These are phyloP conservation scores for Noctilio leporinus DNA, from an alignment of 2,113 vertebrate genomes.

Conservation along the genomic window DNA sequence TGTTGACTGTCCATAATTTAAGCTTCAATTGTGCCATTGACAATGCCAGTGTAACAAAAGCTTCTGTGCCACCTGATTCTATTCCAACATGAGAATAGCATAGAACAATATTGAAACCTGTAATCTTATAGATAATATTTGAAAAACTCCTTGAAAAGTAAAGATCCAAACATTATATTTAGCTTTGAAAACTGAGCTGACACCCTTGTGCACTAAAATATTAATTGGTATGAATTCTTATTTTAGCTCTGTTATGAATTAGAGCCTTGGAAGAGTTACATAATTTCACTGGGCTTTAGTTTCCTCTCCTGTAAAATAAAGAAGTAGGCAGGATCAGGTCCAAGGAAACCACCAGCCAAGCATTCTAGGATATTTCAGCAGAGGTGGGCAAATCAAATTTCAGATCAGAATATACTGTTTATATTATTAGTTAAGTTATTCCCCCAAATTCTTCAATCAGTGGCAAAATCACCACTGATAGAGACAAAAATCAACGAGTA, in stretches of 20 bases:
- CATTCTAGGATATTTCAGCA: background rate
- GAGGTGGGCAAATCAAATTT: background rate
- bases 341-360: background rate
- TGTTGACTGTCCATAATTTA: conserved; percentile 5
- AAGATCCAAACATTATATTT: conserved; percentile 52
- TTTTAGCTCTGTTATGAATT: conserved; percentile 29
- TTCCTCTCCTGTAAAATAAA: conserved; percentile 8
- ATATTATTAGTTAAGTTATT: background rate
- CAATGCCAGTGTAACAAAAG: conserved; percentile 59
- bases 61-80: conserved; percentile 37
- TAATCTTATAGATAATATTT: conserved; percentile 45
- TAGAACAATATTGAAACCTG: conserved; percentile 50
- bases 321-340: background rate
- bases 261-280: background rate
- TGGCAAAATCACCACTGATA: background rate
- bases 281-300: background rate
- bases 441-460: background rate
- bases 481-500: background rate
- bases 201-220: conserved; percentile 42
- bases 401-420: background rate
- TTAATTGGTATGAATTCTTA: conserved; percentile 35
- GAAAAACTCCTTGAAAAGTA: conserved; percentile 41
- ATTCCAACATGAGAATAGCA: conserved; percentile 44
- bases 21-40: background rate
- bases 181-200: conserved; percentile 57